A percentile compares a stretch with the other conserved stretches of the same genome.
Evolutionary conservation across 1,140 invertebrate species (phyloP).

Genomic region (Macrobrachium rosenbergii): DNA sequence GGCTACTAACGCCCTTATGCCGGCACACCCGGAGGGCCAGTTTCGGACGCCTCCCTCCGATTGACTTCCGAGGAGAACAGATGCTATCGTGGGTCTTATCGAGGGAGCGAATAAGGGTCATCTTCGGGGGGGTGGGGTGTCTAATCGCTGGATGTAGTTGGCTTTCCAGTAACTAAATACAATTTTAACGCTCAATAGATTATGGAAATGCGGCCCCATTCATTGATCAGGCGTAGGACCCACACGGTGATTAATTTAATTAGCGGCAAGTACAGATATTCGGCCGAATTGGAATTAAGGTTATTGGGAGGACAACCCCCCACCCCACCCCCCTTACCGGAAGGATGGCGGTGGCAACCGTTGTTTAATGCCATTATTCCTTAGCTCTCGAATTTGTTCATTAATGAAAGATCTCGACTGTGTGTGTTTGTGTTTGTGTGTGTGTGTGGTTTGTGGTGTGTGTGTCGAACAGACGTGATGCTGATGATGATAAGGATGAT

Average conservation of each 20-base stretch:
- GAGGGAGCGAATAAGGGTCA: not conserved
- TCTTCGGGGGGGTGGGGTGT: no score
- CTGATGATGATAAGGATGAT: conserved; percentile 1
- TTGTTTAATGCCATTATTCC: not conserved
- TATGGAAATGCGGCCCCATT: conserved; percentile 40
- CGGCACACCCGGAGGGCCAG: not conserved
- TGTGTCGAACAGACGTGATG: not conserved
- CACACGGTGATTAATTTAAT: not conserved
- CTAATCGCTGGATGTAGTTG: not conserved
- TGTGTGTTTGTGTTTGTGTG: conserved; percentile 23
- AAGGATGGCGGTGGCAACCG: not conserved
- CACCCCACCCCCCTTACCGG: not conserved
- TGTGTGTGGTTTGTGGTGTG: conserved; percentile 11
- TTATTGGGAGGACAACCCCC: no score
- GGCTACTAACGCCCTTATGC: not conserved
- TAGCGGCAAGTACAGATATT: no score
- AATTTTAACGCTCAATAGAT: conserved; percentile 45
- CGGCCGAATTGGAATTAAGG: no score
- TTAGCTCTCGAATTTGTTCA: no score
- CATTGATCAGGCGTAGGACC: no score
- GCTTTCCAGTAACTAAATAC: conserved; percentile 21
- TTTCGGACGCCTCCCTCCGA: not conserved
- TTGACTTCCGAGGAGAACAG: not conserved
- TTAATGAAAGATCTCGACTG: not conserved
- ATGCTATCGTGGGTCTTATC: conserved; percentile 7